Base-by-base conservation (phyloP, 2,888 invertebrate genomes). In the Ganaspis brasiliensis region DNA sequence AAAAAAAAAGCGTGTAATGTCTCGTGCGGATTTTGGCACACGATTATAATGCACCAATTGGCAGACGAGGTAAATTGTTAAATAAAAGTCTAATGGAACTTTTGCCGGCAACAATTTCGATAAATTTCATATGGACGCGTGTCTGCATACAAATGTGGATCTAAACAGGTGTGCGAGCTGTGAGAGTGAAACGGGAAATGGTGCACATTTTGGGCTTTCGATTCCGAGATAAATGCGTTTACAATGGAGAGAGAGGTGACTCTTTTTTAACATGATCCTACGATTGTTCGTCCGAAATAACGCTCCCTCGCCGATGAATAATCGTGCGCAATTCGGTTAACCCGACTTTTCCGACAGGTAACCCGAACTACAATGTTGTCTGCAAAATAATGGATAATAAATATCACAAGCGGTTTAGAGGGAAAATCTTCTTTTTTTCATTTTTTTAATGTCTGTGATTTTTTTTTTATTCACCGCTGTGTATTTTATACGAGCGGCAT, bases 351-450 rank as follows among this genome's bases (percentile, higher is more conserved):
- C 45, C 67, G 67, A 67, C 67, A 67, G 67, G 67, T 45, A 67
- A 67, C 16, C 67, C 67, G 67, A 45, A 37, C 67, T 67, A 67
- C 67, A 67, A 67, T 45, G 67, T 67, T 67, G 40, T n/a, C n/a
- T 67, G 67, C n/a, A 45, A 67, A 67, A 24, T 45, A 67, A 67
- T 45, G 45, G 67, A 67, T 67, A 45, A 67, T 67, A 67, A 67
- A 67, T 67, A 67, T 67, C 45, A n/a, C n/a, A 24, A 19, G 40
- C 56, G n/a, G 45, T 24, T 12, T 24, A 24, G 40, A 21, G 24
- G 67, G 14, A 31, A 6, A 31, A 31, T 31, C 31, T 40, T 67
- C 6, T 67, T 67, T 63, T 45, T 40, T n/a, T 40, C 12, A 10
- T 37, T 63, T 21, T 24, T 40, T 24, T 21, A 67, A 67, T 9